Evolutionary conservation across 1,140 invertebrate genomes (phyloP).

Genomic region (Acromyrmex echinatior): DNA sequence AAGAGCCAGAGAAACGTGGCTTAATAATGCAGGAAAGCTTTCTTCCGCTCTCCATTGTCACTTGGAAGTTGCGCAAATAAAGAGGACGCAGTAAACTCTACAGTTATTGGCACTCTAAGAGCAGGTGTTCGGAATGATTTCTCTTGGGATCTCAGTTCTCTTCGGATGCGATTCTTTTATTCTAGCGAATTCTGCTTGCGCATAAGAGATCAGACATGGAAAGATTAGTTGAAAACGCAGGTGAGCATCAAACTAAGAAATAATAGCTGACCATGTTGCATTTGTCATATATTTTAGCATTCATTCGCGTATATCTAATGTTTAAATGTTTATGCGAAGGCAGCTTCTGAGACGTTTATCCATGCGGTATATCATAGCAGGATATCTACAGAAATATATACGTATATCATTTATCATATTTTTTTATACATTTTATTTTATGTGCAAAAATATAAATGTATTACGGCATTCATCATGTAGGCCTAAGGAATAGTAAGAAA

Average conservation of each 20-base stretch:
- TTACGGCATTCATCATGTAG: neutral
- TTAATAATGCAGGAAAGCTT: slow-evolving; percentile 73
- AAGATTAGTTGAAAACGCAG: slow-evolving; percentile 41
- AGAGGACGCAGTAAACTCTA: slow-evolving; percentile 72
- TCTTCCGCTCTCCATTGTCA: slow-evolving; percentile 64
- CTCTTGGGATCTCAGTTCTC: slow-evolving; percentile 68
- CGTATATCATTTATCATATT: neutral
- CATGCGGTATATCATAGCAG: neutral
- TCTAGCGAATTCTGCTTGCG: slow-evolving; percentile 21
- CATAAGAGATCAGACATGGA: slow-evolving; percentile 65
- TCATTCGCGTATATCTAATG: slow-evolving; percentile 16
- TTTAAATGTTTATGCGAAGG: neutral
- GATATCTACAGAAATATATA: neutral
- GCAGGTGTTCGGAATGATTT: slow-evolving; percentile 77
- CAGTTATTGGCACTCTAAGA: slow-evolving; percentile 77
- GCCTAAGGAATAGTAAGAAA: neutral
- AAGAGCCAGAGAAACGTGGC: slow-evolving; percentile 64
- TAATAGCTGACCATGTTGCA: neutral
- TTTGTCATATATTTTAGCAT: slow-evolving; percentile 34
- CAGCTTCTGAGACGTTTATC: neutral
- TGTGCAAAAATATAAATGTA: neutral
- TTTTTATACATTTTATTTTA: neutral
- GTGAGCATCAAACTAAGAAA: neutral
- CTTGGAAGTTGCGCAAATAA: slow-evolving; percentile 64
- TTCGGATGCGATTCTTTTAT: slow-evolving; percentile 65